Base-by-base conservation (phyloP, 1,140 invertebrate genomes). In the Odontomachus brunneus region DNA sequence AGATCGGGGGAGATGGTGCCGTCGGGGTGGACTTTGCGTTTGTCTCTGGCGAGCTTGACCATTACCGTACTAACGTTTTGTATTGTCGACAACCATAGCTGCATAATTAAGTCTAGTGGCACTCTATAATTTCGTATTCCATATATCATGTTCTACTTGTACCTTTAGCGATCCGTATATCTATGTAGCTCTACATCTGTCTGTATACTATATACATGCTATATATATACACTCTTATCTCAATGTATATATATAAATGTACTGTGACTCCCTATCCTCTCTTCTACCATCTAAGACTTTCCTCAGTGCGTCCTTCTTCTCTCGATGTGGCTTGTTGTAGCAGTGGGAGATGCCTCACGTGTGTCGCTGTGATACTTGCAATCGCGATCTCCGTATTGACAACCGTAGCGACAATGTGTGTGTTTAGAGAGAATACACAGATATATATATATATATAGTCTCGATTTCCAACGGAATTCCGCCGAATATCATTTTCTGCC, bases 131-230 rank as follows among this genome's bases (percentile, higher is more conserved):
- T 87, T 87, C 60, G 44, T 60, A 85, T 66, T 75, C 80, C 33
- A 62, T 84, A 85, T 82, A 85, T 66, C 57, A 44, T 74, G 63
- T 82, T 74, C 75, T 82, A 82, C 55, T 82, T 88, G 72, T 88
- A 89, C 65, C 67, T 83, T 55, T 85, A 88, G 38, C 65, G 66
- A 89, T 88, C 82, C 82, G 78, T 91, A 89, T 88, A 89, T 85
- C 87, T 90, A 90, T 90, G 83, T 89, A 90, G 87, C 67, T 86
- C 86, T 87, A 89, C 88, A 85, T 90, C 84, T 91, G 60, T 88
- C 86, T 91, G 83, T 90, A 85, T 87, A 86, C 82, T 84, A 85
- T 84, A 84, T 84, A 87, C 83, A 88, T 84, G 82, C 85, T 88
- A 89, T 89, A 84, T 89, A 89, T 84, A 88, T 84, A 86, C 80